Base-by-base conservation (phyloP, 2,113 vertebrate species). In the Gallinago jamesoni region DNA sequence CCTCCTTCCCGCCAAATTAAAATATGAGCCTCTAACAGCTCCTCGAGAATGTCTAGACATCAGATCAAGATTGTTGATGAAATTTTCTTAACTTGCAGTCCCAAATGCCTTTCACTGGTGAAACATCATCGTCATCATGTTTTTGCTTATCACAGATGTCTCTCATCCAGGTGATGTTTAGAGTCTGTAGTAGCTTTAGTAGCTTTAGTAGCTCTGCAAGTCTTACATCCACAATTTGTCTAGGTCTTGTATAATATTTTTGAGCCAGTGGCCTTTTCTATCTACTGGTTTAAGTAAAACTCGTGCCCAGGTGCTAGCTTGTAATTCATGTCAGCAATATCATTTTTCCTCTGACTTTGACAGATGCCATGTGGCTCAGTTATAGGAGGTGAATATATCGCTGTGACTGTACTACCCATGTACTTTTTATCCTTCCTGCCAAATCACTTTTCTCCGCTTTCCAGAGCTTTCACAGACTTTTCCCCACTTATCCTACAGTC, bases 121-220 rank as follows among this genome's bases (percentile, higher is more conserved):
- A 91, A 94, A 80, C 37, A 83, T 57, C 67, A 28, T 47, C 63
- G 25, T 50, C 75, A 33, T 57, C 1, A 0, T 81, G 59, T 6
- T 75, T 88, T 79, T 78, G 67, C 59, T 85, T 93, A 10, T 64
- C 83, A 35, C 87, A 95, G 96, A 75, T 79, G 74, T 95, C 39
- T 92, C 80, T 75, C 37, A 47, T 94, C 75, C 59, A 63, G 63
- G 75, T 63, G 52, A 8, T 50, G 70, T 95, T 96, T 93, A 57
- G 84, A 79, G 27, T 69, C 53, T 28, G 57, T 37, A 37, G 35
- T 37, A 37, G 35, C 35, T 37, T 37, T 37, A 37, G 35, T 37
- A 37, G 35, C 35, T 37, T 37, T 37, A 37, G 33, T 64, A 79
- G 74, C 53, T 90, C 68, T 67, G 53, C 22, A 57, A 68, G 28